Percentiles rank a stretch among this genome's conserved stretches.
phyloP scores from a whole-genome alignment of 2,888 invertebrate species.

The Mactromeris polynyma region DNA sequence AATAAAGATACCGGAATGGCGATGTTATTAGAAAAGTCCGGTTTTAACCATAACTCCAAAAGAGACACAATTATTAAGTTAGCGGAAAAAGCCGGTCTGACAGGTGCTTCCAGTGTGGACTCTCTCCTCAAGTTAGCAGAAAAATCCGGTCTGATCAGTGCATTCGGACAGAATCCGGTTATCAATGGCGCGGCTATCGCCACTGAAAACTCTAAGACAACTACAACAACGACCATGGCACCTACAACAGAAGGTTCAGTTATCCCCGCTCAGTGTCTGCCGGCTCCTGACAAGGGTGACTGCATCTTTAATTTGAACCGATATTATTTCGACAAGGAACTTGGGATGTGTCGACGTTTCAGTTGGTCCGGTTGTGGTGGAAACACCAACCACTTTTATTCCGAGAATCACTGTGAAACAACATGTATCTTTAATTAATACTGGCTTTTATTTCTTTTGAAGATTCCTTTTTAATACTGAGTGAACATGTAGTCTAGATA shows the following conservation, averaged over 20 bases:
- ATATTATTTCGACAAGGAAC: conserved; percentile 9
- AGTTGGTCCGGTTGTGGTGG: conserved; percentile 32
- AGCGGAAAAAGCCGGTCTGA: too few species aligned
- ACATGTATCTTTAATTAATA: not conserved
- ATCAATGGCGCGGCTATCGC: not conserved
- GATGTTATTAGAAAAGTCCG: too few species aligned
- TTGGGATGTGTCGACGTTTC: conserved; percentile 14
- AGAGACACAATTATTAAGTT: too few species aligned
- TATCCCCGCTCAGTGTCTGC: not conserved
- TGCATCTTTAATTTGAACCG: not conserved
- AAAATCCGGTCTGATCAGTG: not conserved
- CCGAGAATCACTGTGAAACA: not conserved
- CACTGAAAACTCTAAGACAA: not conserved
- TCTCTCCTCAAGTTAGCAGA: too few species aligned
- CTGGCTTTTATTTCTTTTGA: too few species aligned
- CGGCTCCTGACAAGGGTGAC: not conserved
- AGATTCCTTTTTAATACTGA: too few species aligned
- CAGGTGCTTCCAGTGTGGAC: too few species aligned
- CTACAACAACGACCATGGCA: not conserved
- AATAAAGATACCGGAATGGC: too few species aligned
- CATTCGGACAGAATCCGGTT: not conserved
- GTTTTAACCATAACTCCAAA: too few species aligned
- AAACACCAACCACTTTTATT: conserved; percentile 22
- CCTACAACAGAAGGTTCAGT: not conserved
- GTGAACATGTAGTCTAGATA: too few species aligned